Evolutionary conservation across 2,113 vertebrate genomes (phyloP), one percentile per base, ranked within the genome.

Genomic region (Coryphaenoides rupestris): DNA sequence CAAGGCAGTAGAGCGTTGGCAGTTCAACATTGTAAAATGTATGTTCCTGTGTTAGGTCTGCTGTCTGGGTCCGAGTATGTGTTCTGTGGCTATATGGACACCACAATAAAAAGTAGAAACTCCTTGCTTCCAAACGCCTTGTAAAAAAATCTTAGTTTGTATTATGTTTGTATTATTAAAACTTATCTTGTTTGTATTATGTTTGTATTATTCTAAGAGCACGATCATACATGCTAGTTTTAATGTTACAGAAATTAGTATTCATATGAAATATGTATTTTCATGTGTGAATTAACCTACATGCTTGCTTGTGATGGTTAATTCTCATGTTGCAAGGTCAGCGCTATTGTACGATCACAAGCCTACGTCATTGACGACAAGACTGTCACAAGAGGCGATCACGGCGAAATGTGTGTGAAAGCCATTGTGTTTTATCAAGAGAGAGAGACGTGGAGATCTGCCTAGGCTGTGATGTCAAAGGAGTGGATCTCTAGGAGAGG

Each of bases 1-100:
- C 21, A 52, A 64, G 66, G 74, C 74, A 81, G 67, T 70, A 70
- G 2, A 46, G 47, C 60, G 63, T 49, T 73, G 57, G 49, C 24
- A 65, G 58, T 69, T 40, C 21, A 58, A 49, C 15, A 19, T 69
- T 65, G 65, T 63, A 68, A 63, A 40, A 54, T 64, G 57, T 55
- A n/a, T 64, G 40, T 68, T 58, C 5, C 40, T 56, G 62, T 33
- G 50, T 56, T 19, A 28, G 40, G 23, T 71, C 56, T 50, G 57
- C 61, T 50, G 45, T 50, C 57, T 72, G 68, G 68, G n/a, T 23
- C 10, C 19, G 12, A 14, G 21, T 47, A 7, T 19, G 17, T 4
- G 59, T 56, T 69, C 40, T 50, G 17, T 50, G n/a, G 47, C 15
- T 17, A 50, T 50, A 16, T 50, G 16, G 15, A 50, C 47, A 50